These are phyloP conservation scores for Apamea sordens DNA, from an alignment of 2,888 invertebrate genomes.

Conservation along the genomic window DNA sequence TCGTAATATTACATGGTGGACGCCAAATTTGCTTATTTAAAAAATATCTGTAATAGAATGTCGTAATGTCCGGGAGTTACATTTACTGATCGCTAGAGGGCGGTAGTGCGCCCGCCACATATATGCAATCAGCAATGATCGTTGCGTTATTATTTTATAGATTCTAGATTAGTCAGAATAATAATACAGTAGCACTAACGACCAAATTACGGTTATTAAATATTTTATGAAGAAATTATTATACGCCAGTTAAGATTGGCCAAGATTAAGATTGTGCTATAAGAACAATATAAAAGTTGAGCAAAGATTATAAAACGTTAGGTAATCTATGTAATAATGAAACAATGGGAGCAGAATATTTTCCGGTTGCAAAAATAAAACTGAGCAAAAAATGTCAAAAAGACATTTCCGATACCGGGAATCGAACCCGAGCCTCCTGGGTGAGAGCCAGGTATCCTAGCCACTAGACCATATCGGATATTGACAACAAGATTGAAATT, in stretches of 20 bases:
- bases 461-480: slow-evolving; percentile 91
- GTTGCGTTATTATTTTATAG: slow-evolving; percentile 33
- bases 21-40: background rate
- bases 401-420: slow-evolving; percentile 89
- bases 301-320: slow-evolving; percentile 47
- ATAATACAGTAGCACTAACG: slow-evolving; percentile 27
- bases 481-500: rapidly evolving
- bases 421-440: slow-evolving; percentile 92
- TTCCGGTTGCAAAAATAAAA: slow-evolving; percentile 8
- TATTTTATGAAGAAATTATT: slow-evolving; percentile 49
- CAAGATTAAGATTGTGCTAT: slow-evolving; percentile 47
- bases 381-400: slow-evolving; percentile 64
- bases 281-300: slow-evolving; percentile 54
- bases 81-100: slow-evolving; percentile 45
- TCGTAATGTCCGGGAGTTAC: slow-evolving; percentile 28
- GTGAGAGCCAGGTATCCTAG: slow-evolving; percentile 93
- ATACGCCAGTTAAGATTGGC: slow-evolving; percentile 37
- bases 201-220: slow-evolving; percentile 48
- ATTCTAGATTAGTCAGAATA: slow-evolving; percentile 31
- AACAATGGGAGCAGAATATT: slow-evolving; percentile 4
- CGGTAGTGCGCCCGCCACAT: slow-evolving; percentile 35
- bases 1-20: background rate
- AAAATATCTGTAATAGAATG: slow-evolving; percentile 21
- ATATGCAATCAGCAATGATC: slow-evolving; percentile 13
- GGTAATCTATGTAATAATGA: slow-evolving; percentile 37